Percentiles rank a stretch among this genome's conserved stretches.
These are phyloP conservation scores for Holotrichia oblita DNA, from an alignment of 1,140 invertebrate genomes.

Conservation along the genomic window DNA sequence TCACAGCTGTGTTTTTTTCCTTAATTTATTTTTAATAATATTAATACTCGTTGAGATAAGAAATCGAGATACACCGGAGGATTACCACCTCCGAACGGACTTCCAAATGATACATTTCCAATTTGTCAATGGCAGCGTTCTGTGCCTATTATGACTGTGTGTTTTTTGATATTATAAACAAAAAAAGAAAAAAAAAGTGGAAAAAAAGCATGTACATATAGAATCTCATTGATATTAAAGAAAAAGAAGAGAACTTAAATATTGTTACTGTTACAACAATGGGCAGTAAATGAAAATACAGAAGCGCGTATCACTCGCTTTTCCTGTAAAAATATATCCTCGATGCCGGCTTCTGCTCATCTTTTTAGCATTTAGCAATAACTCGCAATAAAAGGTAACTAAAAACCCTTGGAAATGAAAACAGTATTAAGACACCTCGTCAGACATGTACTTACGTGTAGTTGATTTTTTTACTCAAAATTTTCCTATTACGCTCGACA, in stretches of 20 bases:
- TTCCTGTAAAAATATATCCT: conserved; percentile 38
- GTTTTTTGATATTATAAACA: conserved; percentile 46
- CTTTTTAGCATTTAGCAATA: conserved; percentile 59
- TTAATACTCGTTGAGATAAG: conserved; percentile 12
- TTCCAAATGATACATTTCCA: conserved; percentile 53
- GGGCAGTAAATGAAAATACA: conserved; percentile 32
- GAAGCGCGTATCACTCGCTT: conserved; percentile 10
- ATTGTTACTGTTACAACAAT: background rate
- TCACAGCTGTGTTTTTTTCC: conserved; percentile 28
- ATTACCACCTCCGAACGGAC: conserved; percentile 41
- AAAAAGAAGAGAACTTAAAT: conserved; percentile 37
- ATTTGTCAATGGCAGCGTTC: conserved; percentile 53
- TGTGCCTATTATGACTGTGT: conserved; percentile 54
- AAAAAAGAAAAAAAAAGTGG: background rate
- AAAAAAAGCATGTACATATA: conserved; percentile 35
- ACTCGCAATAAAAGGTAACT: conserved; percentile 58
- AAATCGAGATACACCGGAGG: conserved; percentile 2
- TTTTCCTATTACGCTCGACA: conserved; percentile 7
- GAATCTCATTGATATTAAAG: conserved; percentile 32
- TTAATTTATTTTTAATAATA: conserved; percentile 40
- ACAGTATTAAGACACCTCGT: conserved; percentile 57
- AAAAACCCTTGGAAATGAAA: background rate
- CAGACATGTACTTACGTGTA: conserved; percentile 11
- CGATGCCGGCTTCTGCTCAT: conserved; percentile 51
- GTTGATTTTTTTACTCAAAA: too few relatives aligned